Percentiles rank a stretch among this genome's conserved stretches.
These are phyloP conservation scores for Hymenopus coronatus DNA, from an alignment of 2,888 invertebrate species.

Conservation along the genomic window DNA sequence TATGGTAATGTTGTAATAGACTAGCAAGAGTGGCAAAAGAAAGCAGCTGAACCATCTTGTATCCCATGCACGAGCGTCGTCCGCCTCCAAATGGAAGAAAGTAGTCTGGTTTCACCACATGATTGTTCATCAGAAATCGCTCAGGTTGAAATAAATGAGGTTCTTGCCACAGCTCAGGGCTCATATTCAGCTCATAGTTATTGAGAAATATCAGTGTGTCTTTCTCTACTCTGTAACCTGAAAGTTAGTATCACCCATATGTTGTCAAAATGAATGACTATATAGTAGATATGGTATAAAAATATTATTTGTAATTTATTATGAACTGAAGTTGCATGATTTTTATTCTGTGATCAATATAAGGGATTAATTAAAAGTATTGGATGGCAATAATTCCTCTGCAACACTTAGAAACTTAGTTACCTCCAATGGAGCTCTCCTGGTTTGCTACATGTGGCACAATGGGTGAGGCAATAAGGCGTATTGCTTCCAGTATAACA, in stretches of 20 bases:
- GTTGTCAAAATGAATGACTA: too few relatives aligned
- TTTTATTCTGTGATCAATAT: too few relatives aligned
- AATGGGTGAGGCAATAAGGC: slow-evolving; percentile 63
- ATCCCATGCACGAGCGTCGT: slow-evolving; percentile 65
- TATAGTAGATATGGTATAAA: too few relatives aligned
- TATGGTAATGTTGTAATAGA: slow-evolving; percentile 49
- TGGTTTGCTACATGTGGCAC: slow-evolving; percentile 65
- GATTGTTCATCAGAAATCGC: slow-evolving; percentile 57
- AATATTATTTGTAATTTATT: too few relatives aligned
- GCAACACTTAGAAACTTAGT: slow-evolving; percentile 34
- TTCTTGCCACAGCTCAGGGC: slow-evolving; percentile 57
- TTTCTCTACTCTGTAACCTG: slow-evolving; percentile 60
- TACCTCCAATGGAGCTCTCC: slow-evolving; percentile 60
- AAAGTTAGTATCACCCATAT: slow-evolving; percentile 35
- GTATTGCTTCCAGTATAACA: slow-evolving; percentile 59
- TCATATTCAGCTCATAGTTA: slow-evolving; percentile 65
- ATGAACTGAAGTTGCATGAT: too few relatives aligned
- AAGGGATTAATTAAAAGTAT: too few relatives aligned
- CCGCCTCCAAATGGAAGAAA: slow-evolving; percentile 68
- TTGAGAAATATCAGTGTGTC: slow-evolving; percentile 64
- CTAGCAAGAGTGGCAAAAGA: slow-evolving; percentile 55
- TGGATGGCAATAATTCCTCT: too few relatives aligned
- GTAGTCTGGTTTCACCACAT: slow-evolving; percentile 59
- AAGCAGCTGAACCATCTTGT: slow-evolving; percentile 61
- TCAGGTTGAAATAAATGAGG: slow-evolving; percentile 61